These are phyloP conservation scores for Drosophila birchii DNA, from an alignment of 2,888 invertebrate species.

Conservation along the genomic window DNA sequence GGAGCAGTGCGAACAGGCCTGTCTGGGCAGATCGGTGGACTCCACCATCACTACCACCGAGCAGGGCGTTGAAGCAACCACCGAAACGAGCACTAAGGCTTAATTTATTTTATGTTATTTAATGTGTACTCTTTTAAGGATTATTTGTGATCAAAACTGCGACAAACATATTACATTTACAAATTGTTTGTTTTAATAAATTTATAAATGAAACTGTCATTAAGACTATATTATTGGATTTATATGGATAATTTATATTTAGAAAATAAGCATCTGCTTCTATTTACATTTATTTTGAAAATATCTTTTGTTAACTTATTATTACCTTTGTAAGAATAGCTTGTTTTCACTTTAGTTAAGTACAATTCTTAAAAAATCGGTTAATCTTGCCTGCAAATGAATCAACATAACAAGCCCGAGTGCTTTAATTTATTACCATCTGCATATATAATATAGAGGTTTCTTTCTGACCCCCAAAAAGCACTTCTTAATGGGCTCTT, in stretches of 20 bases:
- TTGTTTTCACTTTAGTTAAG: too few relatives aligned
- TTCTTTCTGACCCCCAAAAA: too few relatives aligned
- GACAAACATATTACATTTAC: background rate
- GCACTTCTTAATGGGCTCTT: too few relatives aligned
- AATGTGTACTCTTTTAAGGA: conserved; percentile 33
- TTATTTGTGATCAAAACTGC: conserved; percentile 6
- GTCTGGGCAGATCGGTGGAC: conserved; percentile 73
- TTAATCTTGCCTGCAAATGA: too few relatives aligned
- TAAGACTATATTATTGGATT: background rate
- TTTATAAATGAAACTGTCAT: background rate
- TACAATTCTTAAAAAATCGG: too few relatives aligned
- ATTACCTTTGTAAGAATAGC: too few relatives aligned
- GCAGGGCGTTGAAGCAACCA: conserved; percentile 31
- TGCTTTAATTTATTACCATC: too few relatives aligned
- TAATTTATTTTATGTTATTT: background rate
- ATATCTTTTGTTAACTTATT: too few relatives aligned
- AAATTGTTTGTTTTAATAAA: background rate
- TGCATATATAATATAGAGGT: too few relatives aligned
- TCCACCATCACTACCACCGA: conserved; percentile 40
- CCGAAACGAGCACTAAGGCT: conserved; percentile 34
- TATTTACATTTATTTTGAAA: too few relatives aligned
- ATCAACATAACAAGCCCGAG: too few relatives aligned
- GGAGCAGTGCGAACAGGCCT: conserved; percentile 87
- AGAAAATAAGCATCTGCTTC: too few relatives aligned
- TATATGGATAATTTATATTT: background rate